phyloP scores from a whole-genome alignment of 2,797 vertebrate genomes.

The Sebastes hubbsi region DNA sequence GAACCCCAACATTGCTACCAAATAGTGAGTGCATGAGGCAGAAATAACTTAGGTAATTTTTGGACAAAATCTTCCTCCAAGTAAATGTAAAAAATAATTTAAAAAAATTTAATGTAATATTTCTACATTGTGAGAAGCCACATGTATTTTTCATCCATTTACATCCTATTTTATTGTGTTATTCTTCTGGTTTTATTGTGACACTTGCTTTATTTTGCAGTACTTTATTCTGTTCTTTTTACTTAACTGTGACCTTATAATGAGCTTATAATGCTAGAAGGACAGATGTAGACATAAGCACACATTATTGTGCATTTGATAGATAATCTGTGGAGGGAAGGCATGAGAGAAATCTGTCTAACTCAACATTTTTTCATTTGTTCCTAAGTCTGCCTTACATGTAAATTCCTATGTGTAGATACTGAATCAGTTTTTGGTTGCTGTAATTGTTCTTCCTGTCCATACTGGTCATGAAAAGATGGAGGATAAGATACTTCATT shows the following conservation, averaged over 20 bases:
- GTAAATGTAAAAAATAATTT: background rate
- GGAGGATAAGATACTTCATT: too few relatives aligned
- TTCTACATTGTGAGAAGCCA: background rate
- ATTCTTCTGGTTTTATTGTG: background rate
- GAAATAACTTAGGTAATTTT: background rate
- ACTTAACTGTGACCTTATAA: background rate
- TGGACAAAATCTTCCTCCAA: background rate
- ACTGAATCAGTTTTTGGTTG: background rate
- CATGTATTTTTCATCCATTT: background rate
- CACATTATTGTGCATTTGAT: background rate
- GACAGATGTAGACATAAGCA: background rate
- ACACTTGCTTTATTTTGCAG: background rate
- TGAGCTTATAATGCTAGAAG: background rate
- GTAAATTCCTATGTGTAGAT: background rate
- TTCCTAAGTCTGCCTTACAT: fast-evolving
- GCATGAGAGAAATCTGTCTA: background rate
- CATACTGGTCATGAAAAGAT: too few relatives aligned
- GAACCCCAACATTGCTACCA: background rate
- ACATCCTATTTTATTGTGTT: background rate
- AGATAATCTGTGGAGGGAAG: background rate
- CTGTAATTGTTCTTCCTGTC: background rate
- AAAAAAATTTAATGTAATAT: background rate
- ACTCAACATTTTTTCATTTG: background rate
- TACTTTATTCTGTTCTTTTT: background rate
- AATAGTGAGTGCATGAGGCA: background rate